A percentile compares a stretch with the other conserved stretches of the same genome.
phyloP scores from a whole-genome alignment of 2,888 invertebrate genomes.

The Parnassius glacialis region DNA sequence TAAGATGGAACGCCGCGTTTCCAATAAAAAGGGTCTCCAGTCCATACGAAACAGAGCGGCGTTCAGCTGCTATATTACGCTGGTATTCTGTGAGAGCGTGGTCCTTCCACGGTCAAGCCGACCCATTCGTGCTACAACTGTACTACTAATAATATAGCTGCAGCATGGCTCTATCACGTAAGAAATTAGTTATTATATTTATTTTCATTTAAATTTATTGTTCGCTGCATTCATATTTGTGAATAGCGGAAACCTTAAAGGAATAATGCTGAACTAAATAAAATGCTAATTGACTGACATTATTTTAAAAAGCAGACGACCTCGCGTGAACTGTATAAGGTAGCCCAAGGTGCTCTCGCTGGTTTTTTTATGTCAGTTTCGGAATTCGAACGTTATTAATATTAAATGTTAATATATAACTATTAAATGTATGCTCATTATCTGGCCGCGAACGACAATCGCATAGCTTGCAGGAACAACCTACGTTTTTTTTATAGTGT shows the following conservation, averaged over 20 bases:
- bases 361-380: slow-evolving; percentile 17
- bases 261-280: slow-evolving; percentile 18
- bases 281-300: slow-evolving; percentile 22
- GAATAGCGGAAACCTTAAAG: slow-evolving; percentile 22
- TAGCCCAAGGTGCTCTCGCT: slow-evolving; percentile 18
- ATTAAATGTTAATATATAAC: slow-evolving; percentile 13
- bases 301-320: slow-evolving; percentile 23
- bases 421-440: slow-evolving; percentile 13
- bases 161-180: too few species aligned
- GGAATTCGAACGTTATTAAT: slow-evolving; percentile 18
- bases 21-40: too few species aligned
- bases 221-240: not conserved
- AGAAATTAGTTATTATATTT: too few species aligned
- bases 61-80: too few species aligned
- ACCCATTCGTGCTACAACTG: too few species aligned
- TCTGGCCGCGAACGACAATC: slow-evolving; percentile 14
- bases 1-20: too few species aligned
- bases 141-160: too few species aligned
- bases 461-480: slow-evolving; percentile 9
- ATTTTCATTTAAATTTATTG: too few species aligned
- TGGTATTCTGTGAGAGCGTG: too few species aligned
- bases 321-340: slow-evolving; percentile 20
- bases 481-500: too few species aligned
- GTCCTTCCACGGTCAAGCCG: too few species aligned
- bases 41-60: too few species aligned